Percentiles rank a stretch among this genome's conserved stretches.
These are phyloP conservation scores for Priocnemis perturbator DNA, from an alignment of 2,888 invertebrate species.

Conservation along the genomic window DNA sequence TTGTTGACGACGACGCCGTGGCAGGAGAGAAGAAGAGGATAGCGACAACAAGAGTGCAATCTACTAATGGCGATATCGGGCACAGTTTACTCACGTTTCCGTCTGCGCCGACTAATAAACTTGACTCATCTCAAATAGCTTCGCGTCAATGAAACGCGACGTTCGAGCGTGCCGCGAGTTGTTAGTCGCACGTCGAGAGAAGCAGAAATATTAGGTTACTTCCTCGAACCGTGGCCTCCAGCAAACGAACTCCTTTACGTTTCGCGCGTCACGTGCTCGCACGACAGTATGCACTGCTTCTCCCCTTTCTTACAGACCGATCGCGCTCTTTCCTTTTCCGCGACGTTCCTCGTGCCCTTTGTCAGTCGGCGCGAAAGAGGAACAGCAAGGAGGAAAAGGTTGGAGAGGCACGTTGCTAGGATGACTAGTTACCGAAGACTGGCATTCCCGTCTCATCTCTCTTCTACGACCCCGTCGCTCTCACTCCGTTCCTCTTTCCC, in stretches of 20 bases:
- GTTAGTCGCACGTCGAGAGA: no score
- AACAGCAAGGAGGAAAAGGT: background rate
- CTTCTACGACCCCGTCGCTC: conserved; percentile 37
- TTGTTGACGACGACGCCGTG: no score
- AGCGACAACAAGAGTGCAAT: no score
- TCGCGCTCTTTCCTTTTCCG: conserved; percentile 37
- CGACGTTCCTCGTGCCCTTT: conserved; percentile 31
- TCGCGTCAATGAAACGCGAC: no score
- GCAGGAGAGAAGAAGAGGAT: no score
- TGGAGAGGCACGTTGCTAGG: conserved; percentile 54
- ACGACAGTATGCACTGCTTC: no score
- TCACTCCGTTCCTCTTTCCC: conserved; percentile 42
- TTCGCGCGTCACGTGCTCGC: no score
- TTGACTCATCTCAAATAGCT: background rate
- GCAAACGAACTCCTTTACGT: no score
- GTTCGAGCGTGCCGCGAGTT: no score
- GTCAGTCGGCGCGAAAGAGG: conserved; percentile 35
- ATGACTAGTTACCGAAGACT: conserved; percentile 66
- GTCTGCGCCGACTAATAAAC: conserved; percentile 23
- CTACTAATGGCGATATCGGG: conserved; percentile 26
- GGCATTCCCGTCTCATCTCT: conserved; percentile 61
- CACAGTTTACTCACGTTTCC: conserved; percentile 27
- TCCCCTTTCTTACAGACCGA: no score
- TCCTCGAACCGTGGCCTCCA: no score
- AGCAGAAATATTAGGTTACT: no score